These are phyloP conservation scores for Ceratina australensis DNA, from an alignment of 1,140 invertebrate species.

Conservation along the genomic window DNA sequence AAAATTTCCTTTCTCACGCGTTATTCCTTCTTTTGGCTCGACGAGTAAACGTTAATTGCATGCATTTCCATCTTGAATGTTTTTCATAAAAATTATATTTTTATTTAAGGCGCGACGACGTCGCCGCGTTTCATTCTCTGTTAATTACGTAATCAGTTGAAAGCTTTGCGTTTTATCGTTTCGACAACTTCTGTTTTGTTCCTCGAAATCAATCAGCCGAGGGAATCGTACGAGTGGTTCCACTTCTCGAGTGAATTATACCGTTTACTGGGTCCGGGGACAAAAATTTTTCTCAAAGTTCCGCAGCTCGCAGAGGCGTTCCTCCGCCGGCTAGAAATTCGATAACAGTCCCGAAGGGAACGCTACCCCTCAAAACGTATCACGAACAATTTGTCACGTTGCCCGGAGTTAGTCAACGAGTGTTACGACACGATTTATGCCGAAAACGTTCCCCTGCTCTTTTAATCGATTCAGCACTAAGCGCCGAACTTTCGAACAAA, in stretches of 20 bases:
- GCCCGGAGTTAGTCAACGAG: neutral
- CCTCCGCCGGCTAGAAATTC: slow-evolving; percentile 10
- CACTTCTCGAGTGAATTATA: neutral
- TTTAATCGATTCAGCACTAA: neutral
- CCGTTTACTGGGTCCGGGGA: too few species aligned
- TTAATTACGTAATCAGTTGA: too few species aligned
- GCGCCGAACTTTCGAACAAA: neutral
- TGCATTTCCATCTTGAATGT: slow-evolving; percentile 25
- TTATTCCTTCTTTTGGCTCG: neutral
- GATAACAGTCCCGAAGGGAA: slow-evolving; percentile 23
- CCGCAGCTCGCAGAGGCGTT: neutral
- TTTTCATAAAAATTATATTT: slow-evolving; percentile 8
- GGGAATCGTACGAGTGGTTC: neutral
- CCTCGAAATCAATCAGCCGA: neutral
- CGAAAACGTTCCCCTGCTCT: neutral
- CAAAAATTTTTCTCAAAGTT: slow-evolving; percentile 16
- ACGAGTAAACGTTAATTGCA: slow-evolving; percentile 24
- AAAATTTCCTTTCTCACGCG: neutral
- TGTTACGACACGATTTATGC: slow-evolving; percentile 1
- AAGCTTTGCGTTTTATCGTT: neutral
- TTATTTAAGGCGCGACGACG: neutral
- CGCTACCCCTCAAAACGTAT: neutral
- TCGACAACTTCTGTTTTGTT: neutral
- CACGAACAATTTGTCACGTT: slow-evolving; percentile 22
- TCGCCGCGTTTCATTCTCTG: too few species aligned